Percentiles rank a stretch among this genome's conserved stretches.
Conservation (phyloP, 2,888 invertebrate species). For the Drosophila robusta region DNA sequence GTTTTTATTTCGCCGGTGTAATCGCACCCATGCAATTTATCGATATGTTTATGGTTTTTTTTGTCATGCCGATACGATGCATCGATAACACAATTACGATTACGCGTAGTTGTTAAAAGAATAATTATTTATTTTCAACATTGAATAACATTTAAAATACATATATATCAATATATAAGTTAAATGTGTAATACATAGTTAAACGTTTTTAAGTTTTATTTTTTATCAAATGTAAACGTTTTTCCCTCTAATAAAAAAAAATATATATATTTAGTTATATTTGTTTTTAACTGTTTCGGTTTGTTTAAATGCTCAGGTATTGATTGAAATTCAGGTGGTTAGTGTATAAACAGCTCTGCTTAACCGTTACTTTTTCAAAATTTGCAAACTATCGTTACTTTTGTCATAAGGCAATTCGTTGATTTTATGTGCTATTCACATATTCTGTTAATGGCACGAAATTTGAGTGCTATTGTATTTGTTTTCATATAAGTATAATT, state of each 20-base stretch:
- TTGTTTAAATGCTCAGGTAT: conserved; percentile 72
- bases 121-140: conserved; percentile 82
- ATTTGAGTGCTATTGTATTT: conserved; percentile 46
- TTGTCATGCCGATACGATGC: neutral
- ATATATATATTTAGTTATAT: conserved; percentile 17
- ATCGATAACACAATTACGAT: conserved; percentile 26
- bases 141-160: conserved; percentile 70
- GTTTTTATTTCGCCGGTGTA: conserved; percentile 1
- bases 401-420: conserved; percentile 44
- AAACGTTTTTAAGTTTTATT: too few species aligned
- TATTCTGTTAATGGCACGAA: conserved; percentile 61
- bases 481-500: conserved; percentile 16
- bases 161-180: conserved; percentile 44
- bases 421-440: conserved; percentile 12
- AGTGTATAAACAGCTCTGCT: conserved; percentile 45
- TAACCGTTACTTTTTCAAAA: conserved; percentile 40
- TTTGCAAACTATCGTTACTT: conserved; percentile 41
- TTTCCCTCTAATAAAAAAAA: too few species aligned
- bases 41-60: conserved; percentile 5
- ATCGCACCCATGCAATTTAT: conserved; percentile 18
- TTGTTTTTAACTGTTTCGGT: conserved; percentile 36
- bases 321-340: conserved; percentile 73
- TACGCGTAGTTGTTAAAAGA: conserved; percentile 50
- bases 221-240: too few species aligned
- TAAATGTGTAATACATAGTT: conserved; percentile 56